phyloP scores from a whole-genome alignment of 2,797 vertebrate genomes.

The Cynodonichthys magdalenae region DNA sequence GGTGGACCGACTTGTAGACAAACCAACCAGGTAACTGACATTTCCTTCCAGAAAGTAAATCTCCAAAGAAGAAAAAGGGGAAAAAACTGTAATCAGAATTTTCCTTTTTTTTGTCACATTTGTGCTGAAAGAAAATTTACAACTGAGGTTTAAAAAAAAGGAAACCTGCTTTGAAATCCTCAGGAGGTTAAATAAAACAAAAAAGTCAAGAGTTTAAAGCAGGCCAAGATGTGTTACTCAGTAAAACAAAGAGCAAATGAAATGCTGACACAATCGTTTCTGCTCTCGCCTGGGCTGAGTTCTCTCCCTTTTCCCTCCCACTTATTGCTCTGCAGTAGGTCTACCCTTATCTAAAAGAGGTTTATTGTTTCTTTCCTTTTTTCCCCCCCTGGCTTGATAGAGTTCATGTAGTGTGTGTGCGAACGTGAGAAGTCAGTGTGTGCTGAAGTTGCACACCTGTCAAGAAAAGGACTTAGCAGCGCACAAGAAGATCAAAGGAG shows the following conservation, averaged over 20 bases:
- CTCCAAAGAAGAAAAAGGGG: background rate
- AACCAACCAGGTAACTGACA: conserved; percentile 3
- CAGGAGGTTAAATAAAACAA: conserved; percentile 46
- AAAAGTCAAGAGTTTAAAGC: conserved; percentile 45
- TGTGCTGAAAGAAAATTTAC: conserved; percentile 45
- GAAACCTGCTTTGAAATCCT: conserved; percentile 44
- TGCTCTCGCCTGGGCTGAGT: conserved; percentile 25
- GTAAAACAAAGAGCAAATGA: conserved; percentile 56
- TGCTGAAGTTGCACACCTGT: conserved; percentile 32
- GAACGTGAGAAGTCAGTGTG: conserved; percentile 19
- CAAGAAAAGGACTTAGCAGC: conserved; percentile 40
- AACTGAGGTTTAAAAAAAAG: conserved; percentile 40
- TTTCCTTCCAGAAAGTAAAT: conserved; percentile 8
- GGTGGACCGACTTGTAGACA: conserved; percentile 2
- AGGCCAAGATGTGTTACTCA: conserved; percentile 42
- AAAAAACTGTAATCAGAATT: conserved; percentile 31
- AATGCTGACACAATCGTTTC: conserved; percentile 55
- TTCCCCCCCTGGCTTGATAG: conserved; percentile 18
- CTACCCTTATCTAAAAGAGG: conserved; percentile 34
- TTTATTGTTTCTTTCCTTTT: conserved; percentile 44
- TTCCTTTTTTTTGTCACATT: conserved; percentile 27
- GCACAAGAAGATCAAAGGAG: conserved; percentile 42
- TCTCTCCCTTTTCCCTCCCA: conserved; percentile 30
- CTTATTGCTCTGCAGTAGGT: conserved; percentile 41
- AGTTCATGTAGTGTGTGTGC: conserved; percentile 15